A percentile compares a stretch with the other conserved stretches of the same genome.
Conservation (phyloP, 2,113 vertebrate genomes). For the Aptenodytes patagonicus region DNA sequence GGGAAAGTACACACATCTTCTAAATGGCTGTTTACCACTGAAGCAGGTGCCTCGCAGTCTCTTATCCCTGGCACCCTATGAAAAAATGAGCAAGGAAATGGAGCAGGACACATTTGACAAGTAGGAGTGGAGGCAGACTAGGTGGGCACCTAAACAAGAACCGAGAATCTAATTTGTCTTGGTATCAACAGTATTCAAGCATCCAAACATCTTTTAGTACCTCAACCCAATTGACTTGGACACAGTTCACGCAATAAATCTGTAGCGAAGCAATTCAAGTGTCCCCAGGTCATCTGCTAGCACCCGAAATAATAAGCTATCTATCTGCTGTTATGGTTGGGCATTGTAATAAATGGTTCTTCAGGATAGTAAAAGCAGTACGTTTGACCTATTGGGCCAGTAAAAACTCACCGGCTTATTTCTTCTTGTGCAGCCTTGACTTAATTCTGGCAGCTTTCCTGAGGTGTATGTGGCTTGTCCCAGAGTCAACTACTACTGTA, state of each 20-base stretch:
- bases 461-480: not conserved
- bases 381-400: not conserved
- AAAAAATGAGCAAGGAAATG: constrained; percentile 29
- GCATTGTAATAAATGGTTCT: not conserved
- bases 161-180: not conserved
- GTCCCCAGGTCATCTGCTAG: not conserved
- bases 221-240: not conserved
- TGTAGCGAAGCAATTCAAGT: not conserved
- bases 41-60: not conserved
- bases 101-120: constrained; percentile 4
- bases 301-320: not conserved
- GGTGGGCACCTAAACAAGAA: not conserved
- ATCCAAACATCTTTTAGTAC: not conserved
- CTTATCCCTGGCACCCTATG: not conserved
- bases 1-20: not conserved
- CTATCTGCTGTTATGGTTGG: not conserved
- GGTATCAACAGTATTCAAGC: not conserved
- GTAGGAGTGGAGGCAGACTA: not conserved
- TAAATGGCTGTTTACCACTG: not conserved
- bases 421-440: not conserved
- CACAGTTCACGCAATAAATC: not conserved
- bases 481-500: not conserved
- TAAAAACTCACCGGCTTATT: not conserved
- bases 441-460: not conserved
- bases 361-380: not conserved